phyloP scores from a whole-genome alignment of 1,140 invertebrate genomes.

The Drosophila bocqueti region DNA sequence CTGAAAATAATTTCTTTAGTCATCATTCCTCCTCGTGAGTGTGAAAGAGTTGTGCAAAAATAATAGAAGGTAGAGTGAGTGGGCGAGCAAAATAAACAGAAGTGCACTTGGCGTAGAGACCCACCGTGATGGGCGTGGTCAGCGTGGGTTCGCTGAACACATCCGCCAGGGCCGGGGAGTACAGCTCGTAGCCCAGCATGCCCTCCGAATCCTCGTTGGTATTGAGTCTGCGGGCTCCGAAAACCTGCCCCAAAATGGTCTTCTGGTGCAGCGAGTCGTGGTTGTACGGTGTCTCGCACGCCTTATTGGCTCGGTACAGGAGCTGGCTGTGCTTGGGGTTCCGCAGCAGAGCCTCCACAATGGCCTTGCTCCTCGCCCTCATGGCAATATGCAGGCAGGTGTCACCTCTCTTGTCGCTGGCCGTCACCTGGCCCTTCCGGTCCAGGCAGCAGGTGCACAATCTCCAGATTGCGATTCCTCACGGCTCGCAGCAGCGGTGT shows the following conservation, averaged over 20 bases:
- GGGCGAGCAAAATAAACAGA: conserved; percentile 39
- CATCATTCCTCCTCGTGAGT: conserved; percentile 12
- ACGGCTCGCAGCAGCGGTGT: conserved; percentile 96
- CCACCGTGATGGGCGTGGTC: conserved; percentile 98
- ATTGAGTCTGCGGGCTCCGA: conserved; percentile 96
- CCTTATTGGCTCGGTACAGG: conserved; percentile 97
- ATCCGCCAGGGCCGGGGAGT: conserved; percentile 98
- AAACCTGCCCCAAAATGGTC: conserved; percentile 97
- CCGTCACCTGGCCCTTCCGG: conserved; percentile 96
- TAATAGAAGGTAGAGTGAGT: conserved; percentile 2
- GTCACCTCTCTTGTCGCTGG: conserved; percentile 97
- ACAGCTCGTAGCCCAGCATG: conserved; percentile 98
- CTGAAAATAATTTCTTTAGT: conserved; percentile 26
- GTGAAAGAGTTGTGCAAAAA: conserved; percentile 16
- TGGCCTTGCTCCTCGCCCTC: conserved; percentile 95
- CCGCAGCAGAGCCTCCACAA: conserved; percentile 96
- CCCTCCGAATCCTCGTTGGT: conserved; percentile 99
- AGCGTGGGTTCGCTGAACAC: conserved; percentile 98
- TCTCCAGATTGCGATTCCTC: conserved; percentile 94
- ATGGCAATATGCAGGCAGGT: conserved; percentile 99
- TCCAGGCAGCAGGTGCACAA: conserved; percentile 96
- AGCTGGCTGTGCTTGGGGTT: conserved; percentile 99
- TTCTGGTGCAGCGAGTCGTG: conserved; percentile 98
- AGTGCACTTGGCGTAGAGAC: conserved; percentile 95
- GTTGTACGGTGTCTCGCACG: conserved; percentile 98